Evolutionary conservation across 2,113 vertebrate species (phyloP).

Genomic region (Reinhardtius hippoglossoides): DNA sequence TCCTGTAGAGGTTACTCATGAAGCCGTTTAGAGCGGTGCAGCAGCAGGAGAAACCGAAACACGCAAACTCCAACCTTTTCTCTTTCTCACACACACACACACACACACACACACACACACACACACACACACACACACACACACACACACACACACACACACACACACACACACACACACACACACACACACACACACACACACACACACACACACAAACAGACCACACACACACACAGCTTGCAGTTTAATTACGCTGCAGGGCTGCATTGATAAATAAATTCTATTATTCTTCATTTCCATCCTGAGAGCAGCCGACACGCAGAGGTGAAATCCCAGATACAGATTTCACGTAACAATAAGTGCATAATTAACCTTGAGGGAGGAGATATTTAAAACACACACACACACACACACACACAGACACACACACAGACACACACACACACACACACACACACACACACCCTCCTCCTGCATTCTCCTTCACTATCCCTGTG

Average conservation of each 20-base stretch:
- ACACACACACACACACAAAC: neutral
- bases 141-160: neutral
- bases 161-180: neutral
- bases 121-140: neutral
- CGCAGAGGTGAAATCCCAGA: slow-evolving; percentile 46
- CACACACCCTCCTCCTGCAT: neutral
- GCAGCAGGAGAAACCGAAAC: slow-evolving; percentile 37
- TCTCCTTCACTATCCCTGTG: neutral
- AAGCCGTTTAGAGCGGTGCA: slow-evolving; percentile 40
- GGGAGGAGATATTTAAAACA: slow-evolving; percentile 38
- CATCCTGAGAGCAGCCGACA: slow-evolving; percentile 49
- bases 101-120: neutral
- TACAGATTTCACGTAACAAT: slow-evolving; percentile 71
- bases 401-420: neutral
- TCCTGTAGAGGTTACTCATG: slow-evolving; percentile 67
- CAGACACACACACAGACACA: neutral
- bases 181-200: neutral
- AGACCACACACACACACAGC: neutral
- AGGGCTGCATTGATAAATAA: slow-evolving; percentile 22
- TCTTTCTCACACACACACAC: neutral
- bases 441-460: neutral
- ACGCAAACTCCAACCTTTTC: slow-evolving; percentile 37
- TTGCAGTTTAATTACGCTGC: slow-evolving; percentile 18
- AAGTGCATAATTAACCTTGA: slow-evolving; percentile 72
- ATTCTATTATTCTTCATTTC: slow-evolving; percentile 35